Evolutionary conservation across 1,140 invertebrate species (phyloP), one percentile per base, ranked within the genome.

Genomic region (Artemia franciscana): DNA sequence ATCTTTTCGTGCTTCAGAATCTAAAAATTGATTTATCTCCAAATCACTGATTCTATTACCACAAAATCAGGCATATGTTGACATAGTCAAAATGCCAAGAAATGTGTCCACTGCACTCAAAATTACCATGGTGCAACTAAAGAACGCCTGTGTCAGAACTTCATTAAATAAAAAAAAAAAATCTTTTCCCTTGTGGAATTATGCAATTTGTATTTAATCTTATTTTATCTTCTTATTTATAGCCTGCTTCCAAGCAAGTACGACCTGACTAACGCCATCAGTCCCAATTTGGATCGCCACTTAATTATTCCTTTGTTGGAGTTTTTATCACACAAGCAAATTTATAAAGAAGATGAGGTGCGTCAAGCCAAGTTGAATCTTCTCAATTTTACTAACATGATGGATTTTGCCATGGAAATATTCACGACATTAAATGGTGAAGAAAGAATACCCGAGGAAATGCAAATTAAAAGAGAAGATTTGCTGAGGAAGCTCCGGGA

Each of bases 321-420:
- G 76, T 98, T 98, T 76, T 79, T 98, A 67, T 90, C 89, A 58
- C 89, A 85, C 5, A 92, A 93, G 21, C 75, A 95, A 91, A 89
- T 93, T 69, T 96, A 97, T 75, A 85, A 93, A 76, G 87, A 92
- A 72, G 84, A 85, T 68, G 91, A 96, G 70, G 75, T 99, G 63
- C 75, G 93, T 0, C 84, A 88, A 74, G 88, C 85, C 24, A 97
- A 97, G 72, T 77, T 97, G 67, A 86, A 94, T 66, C 84, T 97
- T 68, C 79, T 99, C 2, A 91, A 86, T 71, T 94, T 95, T 76
- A 98, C 95, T 57, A 97, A 96, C 72, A 98, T 99, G 94, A 85
- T 98, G 68, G 95, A 98, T 82, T 97, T 95, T 80, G 85, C 88
- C 51, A 94, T 96, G 74, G 93, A 98, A 70, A 91, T 95, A 56